Percentiles rank a stretch among this genome's conserved stretches.
These are phyloP conservation scores for Thaumatotibia leucotreta DNA, from an alignment of 1,140 invertebrate species.

Conservation along the genomic window DNA sequence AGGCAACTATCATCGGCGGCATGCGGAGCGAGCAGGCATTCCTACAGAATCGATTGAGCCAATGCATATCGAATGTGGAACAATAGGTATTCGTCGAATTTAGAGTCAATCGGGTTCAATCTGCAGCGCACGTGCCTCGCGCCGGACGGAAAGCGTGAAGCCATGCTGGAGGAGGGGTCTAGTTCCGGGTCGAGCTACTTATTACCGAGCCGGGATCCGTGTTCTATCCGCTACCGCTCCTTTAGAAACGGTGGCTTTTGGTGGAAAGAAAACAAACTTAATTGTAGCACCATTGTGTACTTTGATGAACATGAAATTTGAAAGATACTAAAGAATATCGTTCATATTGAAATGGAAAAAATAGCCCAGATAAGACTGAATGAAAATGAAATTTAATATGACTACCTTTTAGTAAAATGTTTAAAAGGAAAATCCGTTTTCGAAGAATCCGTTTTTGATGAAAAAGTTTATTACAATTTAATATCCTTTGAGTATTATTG, in stretches of 20 bases:
- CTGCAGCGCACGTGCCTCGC: background rate
- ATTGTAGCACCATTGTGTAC: background rate
- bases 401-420: background rate
- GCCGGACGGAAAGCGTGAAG: background rate
- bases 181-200: background rate
- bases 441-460: too few species aligned
- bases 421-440: too few species aligned
- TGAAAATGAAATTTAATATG: background rate
- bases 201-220: background rate
- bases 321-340: background rate
- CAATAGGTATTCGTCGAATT: background rate
- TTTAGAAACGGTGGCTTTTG: constrained; percentile 66
- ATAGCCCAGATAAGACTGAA: background rate
- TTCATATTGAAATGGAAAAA: background rate
- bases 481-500: too few species aligned
- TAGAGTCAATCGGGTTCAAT: background rate
- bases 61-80: background rate
- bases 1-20: background rate
- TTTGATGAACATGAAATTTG: background rate
- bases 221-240: constrained; percentile 26
- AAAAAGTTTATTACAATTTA: too few species aligned
- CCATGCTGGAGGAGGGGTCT: constrained; percentile 5
- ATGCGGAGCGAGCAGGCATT: constrained; percentile 8
- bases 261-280: constrained; percentile 41
- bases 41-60: background rate